Evolutionary conservation across 2,797 vertebrate species (phyloP), one percentile per base, ranked within the genome.

Genomic region (Oreochromis mossambicus): DNA sequence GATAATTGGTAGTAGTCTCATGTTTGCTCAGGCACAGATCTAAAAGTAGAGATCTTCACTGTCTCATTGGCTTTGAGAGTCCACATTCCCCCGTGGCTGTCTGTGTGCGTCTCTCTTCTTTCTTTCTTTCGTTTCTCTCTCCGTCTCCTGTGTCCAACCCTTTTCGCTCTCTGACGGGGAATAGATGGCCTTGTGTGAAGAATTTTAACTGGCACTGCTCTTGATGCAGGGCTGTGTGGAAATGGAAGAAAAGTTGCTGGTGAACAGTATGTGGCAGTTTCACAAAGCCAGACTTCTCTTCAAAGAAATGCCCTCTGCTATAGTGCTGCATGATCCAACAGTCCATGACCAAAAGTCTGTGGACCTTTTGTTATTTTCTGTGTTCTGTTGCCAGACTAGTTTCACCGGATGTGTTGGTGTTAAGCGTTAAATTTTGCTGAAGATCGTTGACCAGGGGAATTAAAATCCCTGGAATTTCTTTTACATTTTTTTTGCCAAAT

Each of bases 1-100:
- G 90, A 91, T 91, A 90, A 93, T 87, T 91, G 86, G 84, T 88
- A 87, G 82, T 81, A 83, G 86, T 91, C 86, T 88, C 86, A 87
- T 89, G 86, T 88, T 93, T 85, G 80, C 82, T 56, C 55, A 70
- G 75, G 82, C 87, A 63, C 80, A 86, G 80, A 91, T 91, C 84
- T 89, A 80, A 89, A 90, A 89, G 81, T 86, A 19, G 82, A 87
- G 85, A 85, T 90, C 86, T 82, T 89, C 85, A 83, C 85, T 76
- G 83, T 88, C 86, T 83, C 70, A 55, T 80, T 82, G 46, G 66
- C 80, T 87, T 70, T 81, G 79, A 81, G 86, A 76, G 82, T 78
- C 66, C 85, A 77, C 66, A 78, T 78, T 80, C 66, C 79, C 81
- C 34, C 5, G 8, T 36, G 79, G 19, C 78, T 38, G 66, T 56